Conservation (phyloP, 92 coral and sea anemone species). For the Zoanthus sansibaricus region DNA sequence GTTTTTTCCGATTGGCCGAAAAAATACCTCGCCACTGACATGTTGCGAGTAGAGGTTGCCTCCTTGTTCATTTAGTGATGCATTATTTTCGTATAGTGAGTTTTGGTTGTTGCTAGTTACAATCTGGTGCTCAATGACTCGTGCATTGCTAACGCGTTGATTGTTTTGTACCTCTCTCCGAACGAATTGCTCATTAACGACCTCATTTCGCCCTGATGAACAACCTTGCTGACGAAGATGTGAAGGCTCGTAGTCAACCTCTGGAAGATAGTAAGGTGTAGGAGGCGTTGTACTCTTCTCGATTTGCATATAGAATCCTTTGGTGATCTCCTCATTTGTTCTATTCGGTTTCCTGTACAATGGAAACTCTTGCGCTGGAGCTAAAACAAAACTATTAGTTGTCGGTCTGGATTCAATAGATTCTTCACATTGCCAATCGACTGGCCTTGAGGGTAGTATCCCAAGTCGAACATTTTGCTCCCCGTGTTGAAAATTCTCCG, state of each 20-base stretch:
- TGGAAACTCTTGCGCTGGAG: not conserved
- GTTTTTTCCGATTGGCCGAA: not conserved
- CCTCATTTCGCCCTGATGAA: not conserved
- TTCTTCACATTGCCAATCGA: slow-evolving; percentile 15
- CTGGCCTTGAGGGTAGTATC: slow-evolving; percentile 24
- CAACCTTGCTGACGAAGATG: not conserved
- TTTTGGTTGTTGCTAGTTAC: not conserved
- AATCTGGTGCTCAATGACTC: not conserved
- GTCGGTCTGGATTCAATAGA: not conserved
- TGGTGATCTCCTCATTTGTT: slow-evolving; percentile 2
- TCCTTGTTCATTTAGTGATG: not conserved
- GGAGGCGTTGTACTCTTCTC: not conserved
- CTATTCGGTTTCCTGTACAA: slow-evolving; percentile 27
- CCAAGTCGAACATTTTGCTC: slow-evolving; percentile 34
- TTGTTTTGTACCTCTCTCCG: not conserved
- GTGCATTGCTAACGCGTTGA: not conserved
- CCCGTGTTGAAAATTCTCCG: not conserved
- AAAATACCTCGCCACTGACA: not conserved
- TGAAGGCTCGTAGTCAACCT: slow-evolving; percentile 32
- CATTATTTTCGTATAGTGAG: slow-evolving; percentile 3
- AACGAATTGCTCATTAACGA: not conserved
- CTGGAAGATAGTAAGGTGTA: slow-evolving; percentile 26
- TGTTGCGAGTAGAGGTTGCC: slow-evolving; percentile 1
- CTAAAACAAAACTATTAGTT: not conserved
- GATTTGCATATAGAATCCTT: slow-evolving; percentile 37